Evolutionary conservation across 1,140 invertebrate genomes (phyloP), one percentile per base, ranked within the genome.

Genomic region (Chironomus striatipennis): DNA sequence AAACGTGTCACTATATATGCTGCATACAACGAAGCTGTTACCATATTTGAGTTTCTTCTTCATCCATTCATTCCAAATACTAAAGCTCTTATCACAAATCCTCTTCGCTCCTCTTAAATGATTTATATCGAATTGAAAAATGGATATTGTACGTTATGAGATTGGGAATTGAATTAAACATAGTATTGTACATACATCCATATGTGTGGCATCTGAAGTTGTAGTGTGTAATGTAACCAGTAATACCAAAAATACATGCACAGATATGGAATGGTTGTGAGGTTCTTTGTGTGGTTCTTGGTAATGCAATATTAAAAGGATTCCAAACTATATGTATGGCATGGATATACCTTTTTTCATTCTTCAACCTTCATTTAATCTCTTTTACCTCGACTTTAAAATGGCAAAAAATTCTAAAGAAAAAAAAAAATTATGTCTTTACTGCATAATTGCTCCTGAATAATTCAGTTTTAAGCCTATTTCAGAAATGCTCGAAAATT

Each of bases 41-140:
- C 24, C 24, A 34, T 34, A 34, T 34, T 34, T 34, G 24, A 34
- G 24, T 34, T 34, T 34, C 24, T 34, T 34, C 5, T n/a, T n/a
- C n/a, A n/a, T n/a, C n/a, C n/a, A n/a, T n/a, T n/a, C n/a, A n/a
- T n/a, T n/a, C n/a, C n/a, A n/a, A n/a, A 34, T 34, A 34, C 47
- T n/a, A 57, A 57, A 57, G 47, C 47, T 57, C n/a, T 57, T 57
- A 57, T 57, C 47, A 57, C 12, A 57, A 47, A 15, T 15, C 47
- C 12, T 57, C 5, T 57, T 57, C 12, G 12, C 24, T n/a, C n/a
- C 47, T 57, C 12, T 57, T 57, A 15, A 57, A 57, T 57, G 47
- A 57, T 57, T 57, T 57, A 57, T 57, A 57, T 34, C 24, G 12
- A 57, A 57, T n/a, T 57, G n/a, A 34, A 57, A 57, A 57, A 57